Percentiles rank a stretch among this genome's conserved stretches.
Conservation (phyloP, 1,140 invertebrate species). For the Drosophila paulistorum region DNA sequence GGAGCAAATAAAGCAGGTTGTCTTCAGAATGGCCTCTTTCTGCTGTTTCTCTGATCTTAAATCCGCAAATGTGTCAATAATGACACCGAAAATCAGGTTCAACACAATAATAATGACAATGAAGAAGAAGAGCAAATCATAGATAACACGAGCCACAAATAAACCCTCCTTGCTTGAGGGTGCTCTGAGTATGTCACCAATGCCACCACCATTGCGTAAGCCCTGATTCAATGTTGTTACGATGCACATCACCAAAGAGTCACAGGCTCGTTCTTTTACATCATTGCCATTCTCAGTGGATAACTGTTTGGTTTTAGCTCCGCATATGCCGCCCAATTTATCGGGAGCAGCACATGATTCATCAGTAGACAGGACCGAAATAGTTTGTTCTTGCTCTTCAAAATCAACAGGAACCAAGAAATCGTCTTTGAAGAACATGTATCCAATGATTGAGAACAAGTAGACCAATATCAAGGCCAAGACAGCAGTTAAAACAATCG, state of each 20-base stretch:
- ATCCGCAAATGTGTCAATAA: conserved; percentile 99
- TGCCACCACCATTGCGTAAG: conserved; percentile 98
- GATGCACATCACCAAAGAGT: conserved; percentile 99
- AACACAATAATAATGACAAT: conserved; percentile 99
- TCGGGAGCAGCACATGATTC: conserved; percentile 55
- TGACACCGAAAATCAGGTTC: conserved; percentile 99
- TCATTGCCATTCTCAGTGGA: conserved; percentile 83
- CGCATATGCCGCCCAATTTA: conserved; percentile 36
- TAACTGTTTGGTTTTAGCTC: conserved; percentile 8
- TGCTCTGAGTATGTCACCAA: conserved; percentile 97
- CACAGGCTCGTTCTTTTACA: conserved; percentile 94
- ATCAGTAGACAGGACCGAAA: conserved; percentile 11
- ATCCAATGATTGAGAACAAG: conserved; percentile 99
- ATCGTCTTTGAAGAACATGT: conserved; percentile 99
- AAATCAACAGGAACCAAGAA: conserved; percentile 94
- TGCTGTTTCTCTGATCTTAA: conserved; percentile 99
- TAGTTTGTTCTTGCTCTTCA: conserved; percentile 81
- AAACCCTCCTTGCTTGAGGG: conserved; percentile 96
- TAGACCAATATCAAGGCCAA: conserved; percentile 99
- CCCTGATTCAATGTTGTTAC: conserved; percentile 99
- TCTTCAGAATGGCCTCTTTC: conserved; percentile 98
- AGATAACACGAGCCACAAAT: conserved; percentile 96
- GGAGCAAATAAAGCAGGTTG: conserved; percentile 99
- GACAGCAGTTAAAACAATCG: conserved; percentile 98
- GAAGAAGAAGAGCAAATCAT: conserved; percentile 99